Conservation (phyloP, 2,888 invertebrate species). For the Limnephilus rhombicus region DNA sequence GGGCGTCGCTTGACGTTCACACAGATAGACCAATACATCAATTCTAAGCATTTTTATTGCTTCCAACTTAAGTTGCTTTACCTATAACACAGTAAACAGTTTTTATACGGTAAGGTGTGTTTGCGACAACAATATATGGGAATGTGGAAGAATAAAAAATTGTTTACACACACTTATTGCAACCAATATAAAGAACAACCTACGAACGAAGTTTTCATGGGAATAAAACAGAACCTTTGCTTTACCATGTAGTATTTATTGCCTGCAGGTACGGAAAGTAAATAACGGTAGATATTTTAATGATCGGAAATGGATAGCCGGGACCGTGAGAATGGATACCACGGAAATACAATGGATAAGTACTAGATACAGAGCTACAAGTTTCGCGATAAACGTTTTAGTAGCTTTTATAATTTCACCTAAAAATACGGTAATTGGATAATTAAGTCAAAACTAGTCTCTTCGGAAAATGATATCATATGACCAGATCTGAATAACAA, state of each 20-base stretch:
- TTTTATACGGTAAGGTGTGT: too few relatives aligned
- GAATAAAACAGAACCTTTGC: neutral
- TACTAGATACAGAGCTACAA: neutral
- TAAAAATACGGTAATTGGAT: neutral
- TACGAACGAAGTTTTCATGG: neutral
- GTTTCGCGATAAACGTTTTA: slow-evolving; percentile 7
- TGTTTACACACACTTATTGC: neutral
- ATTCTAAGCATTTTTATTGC: too few relatives aligned
- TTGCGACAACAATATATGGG: neutral
- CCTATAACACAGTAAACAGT: too few relatives aligned
- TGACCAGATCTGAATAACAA: too few relatives aligned
- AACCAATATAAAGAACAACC: neutral
- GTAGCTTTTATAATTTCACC: neutral
- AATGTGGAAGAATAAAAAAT: neutral
- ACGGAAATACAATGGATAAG: slow-evolving; percentile 9
- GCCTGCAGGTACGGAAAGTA: slow-evolving; percentile 2
- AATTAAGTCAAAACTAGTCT: neutral
- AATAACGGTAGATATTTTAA: slow-evolving; percentile 20
- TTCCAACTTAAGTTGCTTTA: too few relatives aligned
- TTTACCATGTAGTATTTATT: neutral
- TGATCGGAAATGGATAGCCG: slow-evolving; percentile 11
- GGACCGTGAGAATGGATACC: slow-evolving; percentile 12
- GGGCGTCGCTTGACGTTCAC: too few relatives aligned
- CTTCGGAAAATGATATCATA: too few relatives aligned
- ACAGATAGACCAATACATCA: too few relatives aligned